Evolutionary conservation across 2,797 vertebrate genomes (phyloP).

Genomic region (Myoxocephalus aenaeus): DNA sequence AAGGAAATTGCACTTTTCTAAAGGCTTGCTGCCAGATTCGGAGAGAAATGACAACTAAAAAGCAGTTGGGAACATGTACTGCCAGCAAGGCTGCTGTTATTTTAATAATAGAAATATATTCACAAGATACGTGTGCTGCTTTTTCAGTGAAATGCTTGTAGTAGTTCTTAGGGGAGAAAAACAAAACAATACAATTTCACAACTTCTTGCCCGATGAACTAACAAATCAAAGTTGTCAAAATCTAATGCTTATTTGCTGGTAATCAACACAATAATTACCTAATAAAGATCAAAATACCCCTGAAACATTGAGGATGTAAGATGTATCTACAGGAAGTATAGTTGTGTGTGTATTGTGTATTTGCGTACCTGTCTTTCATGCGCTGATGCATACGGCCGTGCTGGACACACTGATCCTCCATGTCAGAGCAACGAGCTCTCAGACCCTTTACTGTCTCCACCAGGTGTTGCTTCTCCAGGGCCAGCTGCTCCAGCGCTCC

Average conservation of each 20-base stretch:
- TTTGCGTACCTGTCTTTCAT: conserved; percentile 91
- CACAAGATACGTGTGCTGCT: not conserved
- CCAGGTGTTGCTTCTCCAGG: conserved; percentile 88
- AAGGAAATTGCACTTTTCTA: conserved; percentile 24
- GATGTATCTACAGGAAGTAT: conserved; percentile 2
- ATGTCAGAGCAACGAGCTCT: conserved; percentile 88
- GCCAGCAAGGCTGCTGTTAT: conserved; percentile 15
- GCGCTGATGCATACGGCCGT: conserved; percentile 91
- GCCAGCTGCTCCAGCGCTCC: conserved; percentile 87
- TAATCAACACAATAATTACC: not conserved
- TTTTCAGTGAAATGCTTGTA: not conserved
- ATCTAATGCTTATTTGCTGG: conserved; percentile 2
- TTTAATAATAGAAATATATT: not conserved
- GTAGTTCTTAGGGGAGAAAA: not conserved
- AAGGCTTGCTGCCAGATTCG: conserved; percentile 5
- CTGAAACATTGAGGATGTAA: not conserved
- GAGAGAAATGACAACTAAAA: conserved; percentile 4
- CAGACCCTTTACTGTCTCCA: conserved; percentile 86
- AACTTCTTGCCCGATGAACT: not conserved
- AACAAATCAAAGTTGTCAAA: not conserved
- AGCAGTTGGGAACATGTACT: not conserved
- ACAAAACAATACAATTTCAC: not conserved
- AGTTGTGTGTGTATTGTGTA: conserved; percentile 21
- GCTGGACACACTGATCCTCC: conserved; percentile 93
- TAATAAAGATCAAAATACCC: not conserved